Evolutionary conservation across 1,140 invertebrate genomes (phyloP).

Genomic region (Drosophila funebris): DNA sequence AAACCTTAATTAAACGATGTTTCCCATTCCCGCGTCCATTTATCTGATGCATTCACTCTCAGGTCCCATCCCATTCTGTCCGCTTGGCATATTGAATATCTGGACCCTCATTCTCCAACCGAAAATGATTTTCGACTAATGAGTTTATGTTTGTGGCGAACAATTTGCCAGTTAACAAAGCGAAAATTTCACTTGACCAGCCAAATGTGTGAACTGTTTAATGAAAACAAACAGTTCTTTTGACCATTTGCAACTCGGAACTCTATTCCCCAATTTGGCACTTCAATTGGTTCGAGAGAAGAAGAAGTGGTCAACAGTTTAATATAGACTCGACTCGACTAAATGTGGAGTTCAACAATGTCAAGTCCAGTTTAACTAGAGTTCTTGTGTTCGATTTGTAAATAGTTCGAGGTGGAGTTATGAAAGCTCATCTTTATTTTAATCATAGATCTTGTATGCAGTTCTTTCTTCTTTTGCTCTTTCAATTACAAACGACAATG

Average conservation of each 20-base stretch:
- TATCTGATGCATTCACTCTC: slow-evolving; percentile 20
- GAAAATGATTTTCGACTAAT: slow-evolving; percentile 41
- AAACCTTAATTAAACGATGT: slow-evolving; percentile 49
- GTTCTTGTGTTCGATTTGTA: no score
- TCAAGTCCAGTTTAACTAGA: no score
- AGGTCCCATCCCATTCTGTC: not conserved
- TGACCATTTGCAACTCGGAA: no score
- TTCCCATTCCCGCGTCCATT: not conserved
- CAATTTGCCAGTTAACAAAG: slow-evolving; percentile 39
- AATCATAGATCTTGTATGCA: no score
- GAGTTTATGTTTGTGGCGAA: slow-evolving; percentile 45
- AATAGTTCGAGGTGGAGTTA: no score
- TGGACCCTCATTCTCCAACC: not conserved
- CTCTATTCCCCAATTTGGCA: no score
- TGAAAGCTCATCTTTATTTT: no score
- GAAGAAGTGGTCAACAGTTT: no score
- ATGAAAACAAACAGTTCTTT: not conserved
- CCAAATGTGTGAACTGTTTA: slow-evolving; percentile 9
- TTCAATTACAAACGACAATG: not conserved
- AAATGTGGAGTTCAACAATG: no score
- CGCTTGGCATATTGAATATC: slow-evolving; percentile 45
- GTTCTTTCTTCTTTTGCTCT: no score
- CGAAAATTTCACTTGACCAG: slow-evolving; percentile 26
- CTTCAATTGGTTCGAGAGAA: no score
- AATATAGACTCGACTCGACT: no score